Evolutionary conservation across 2,888 invertebrate species (phyloP), one percentile per base, ranked within the genome.

Genomic region (Aelia acuminata): DNA sequence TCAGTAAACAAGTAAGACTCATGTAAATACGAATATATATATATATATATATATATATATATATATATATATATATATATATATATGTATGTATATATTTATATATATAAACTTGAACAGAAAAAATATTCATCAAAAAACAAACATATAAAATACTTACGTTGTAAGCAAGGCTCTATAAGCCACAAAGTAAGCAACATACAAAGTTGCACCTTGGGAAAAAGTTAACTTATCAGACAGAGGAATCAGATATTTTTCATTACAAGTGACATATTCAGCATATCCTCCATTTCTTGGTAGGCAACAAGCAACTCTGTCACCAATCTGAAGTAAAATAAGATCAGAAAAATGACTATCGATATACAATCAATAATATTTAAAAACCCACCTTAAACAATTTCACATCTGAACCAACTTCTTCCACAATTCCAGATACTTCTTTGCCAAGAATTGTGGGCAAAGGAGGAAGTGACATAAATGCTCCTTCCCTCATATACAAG

Each of bases 181-280:
- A 0, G 94, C 94, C 22, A 94, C 94, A 91, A 93, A 93, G 91
- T 94, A 94, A 0, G 94, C 93, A 7, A 93, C 91, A 39, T 93
- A 94, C 20, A 94, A 89, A 22, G 92, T 92, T n/a, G 94, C 94
- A 49, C 94, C 94, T 91, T 94, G 92, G 35, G 91, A 91, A 90
- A 93, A 94, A 8, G 92, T 91, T 35, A 94, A 90, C 13, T 91
- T 91, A 26, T 92, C 91, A 87, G 92, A 91, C 87, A 94, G 91
- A 88, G 91, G 91, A 89, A 92, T 92, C 1, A 92, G 91, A 89
- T 91, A 89, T 4, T 91, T 90, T 39, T 91, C 91, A 7, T 91
- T 92, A 90, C 92, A 92, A 1, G 92, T 91, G 4, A 92, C 91
- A 90, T 92, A 93, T 90, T 94, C 93, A 3, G 93, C 93, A 90